phyloP scores from a whole-genome alignment of 2,797 vertebrate species.

The Paratrypauchen microcephalus region DNA sequence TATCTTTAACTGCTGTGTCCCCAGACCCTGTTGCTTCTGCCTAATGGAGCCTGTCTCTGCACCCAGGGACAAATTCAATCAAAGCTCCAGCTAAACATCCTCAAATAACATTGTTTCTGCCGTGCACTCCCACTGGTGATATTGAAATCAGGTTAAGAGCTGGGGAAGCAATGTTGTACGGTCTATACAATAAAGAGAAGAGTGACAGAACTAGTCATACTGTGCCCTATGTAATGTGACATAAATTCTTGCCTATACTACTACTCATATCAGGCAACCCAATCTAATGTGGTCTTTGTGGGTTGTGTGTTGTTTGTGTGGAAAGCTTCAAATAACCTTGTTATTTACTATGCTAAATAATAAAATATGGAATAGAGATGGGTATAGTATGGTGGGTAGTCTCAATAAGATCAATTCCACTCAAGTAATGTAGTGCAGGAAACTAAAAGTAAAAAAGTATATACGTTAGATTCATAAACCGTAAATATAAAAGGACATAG shows the following conservation, averaged over 20 bases:
- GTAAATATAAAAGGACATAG: too few species aligned
- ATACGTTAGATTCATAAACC: too few species aligned
- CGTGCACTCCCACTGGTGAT: slow-evolving; percentile 30
- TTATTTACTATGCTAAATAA: background rate
- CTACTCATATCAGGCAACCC: background rate
- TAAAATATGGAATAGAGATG: too few species aligned
- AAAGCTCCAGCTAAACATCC: slow-evolving; percentile 57
- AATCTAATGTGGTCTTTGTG: background rate
- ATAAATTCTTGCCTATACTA: background rate
- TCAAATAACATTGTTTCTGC: slow-evolving; percentile 57
- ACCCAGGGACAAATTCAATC: slow-evolving; percentile 67
- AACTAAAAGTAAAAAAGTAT: too few species aligned
- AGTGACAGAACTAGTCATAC: background rate
- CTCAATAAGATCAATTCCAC: too few species aligned
- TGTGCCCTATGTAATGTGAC: background rate
- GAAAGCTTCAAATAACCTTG: background rate
- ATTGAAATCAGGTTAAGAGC: slow-evolving; percentile 41
- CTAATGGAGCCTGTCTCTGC: slow-evolving; percentile 72
- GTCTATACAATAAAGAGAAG: background rate
- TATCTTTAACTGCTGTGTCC: slow-evolving; percentile 72
- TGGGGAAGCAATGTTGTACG: slow-evolving; percentile 3
- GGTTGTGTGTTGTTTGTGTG: background rate
- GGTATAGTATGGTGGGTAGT: too few species aligned
- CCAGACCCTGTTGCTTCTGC: slow-evolving; percentile 64
- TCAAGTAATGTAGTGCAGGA: too few species aligned